These are phyloP conservation scores for Tenthredo livida DNA, from an alignment of 2,888 invertebrate genomes.

Conservation along the genomic window DNA sequence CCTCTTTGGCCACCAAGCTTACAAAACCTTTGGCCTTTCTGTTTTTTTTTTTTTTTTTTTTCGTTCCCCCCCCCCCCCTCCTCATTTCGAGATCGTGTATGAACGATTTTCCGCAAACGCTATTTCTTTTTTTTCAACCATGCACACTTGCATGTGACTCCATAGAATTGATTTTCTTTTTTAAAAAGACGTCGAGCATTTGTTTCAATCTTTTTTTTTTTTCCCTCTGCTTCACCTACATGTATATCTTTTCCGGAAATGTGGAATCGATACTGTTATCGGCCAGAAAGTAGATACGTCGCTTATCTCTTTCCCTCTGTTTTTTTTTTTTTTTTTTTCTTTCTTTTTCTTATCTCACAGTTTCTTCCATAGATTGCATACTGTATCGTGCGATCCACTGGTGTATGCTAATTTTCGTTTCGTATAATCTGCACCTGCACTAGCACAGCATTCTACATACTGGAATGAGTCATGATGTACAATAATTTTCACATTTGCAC, in stretches of 20 bases:
- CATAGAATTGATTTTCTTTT: too few species aligned
- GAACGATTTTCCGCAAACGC: too few species aligned
- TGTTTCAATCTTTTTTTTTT: too few species aligned
- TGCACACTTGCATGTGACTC: too few species aligned
- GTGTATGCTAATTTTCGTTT: not conserved
- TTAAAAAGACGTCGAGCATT: too few species aligned
- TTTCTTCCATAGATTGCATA: not conserved
- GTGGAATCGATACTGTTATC: not conserved
- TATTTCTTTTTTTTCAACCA: too few species aligned
- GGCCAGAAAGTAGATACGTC: not conserved
- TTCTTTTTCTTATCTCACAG: not conserved
- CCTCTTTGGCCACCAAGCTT: not conserved
- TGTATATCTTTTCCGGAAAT: not conserved
- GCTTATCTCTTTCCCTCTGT: not conserved
- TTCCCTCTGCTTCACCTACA: not conserved
- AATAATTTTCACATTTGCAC: not conserved
- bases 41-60: too few species aligned
- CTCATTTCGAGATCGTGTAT: too few species aligned
- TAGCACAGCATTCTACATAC: not conserved
- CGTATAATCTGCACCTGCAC: not conserved
- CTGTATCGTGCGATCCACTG: not conserved
- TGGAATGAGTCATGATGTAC: not conserved
- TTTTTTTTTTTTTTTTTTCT: too few species aligned
- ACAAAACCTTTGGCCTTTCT: not conserved
- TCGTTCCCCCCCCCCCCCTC: too few species aligned